Evolutionary conservation across 2,797 vertebrate genomes (phyloP), one percentile per base, ranked within the genome.

Genomic region (Novumbra hubbsi): DNA sequence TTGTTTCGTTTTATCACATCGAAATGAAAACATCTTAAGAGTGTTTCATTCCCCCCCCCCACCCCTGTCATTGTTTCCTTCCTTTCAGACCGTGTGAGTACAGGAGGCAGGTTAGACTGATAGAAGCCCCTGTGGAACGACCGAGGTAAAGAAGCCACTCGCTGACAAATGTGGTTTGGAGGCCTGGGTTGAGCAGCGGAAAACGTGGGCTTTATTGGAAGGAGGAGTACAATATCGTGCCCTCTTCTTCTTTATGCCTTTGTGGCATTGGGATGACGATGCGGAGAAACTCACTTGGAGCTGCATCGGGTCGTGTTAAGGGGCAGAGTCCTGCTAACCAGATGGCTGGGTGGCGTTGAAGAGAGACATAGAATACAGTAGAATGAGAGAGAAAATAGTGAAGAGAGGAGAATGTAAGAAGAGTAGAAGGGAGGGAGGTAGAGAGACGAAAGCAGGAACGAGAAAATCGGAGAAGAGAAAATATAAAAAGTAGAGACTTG

Each of bases 171-270:
- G 89, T 87, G 90, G 90, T 90, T 90, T 89, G 84, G 82, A 86
- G 89, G 89, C 76, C 68, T 80, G 87, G 88, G 88, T 86, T 89
- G 84, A 90, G 85, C 84, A 80, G 85, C 81, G 85, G 91, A 92
- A 89, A 92, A 88, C 90, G 88, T 81, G 86, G 84, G 86, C 91
- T 92, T 92, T 91, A 92, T 92, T 87, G 84, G 89, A 86, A 89
- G 85, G 87, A 83, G 76, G 89, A 91, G 91, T 84, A 85, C 84
- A 79, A 88, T 89, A 88, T 89, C 87, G 81, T 84, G 86, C 87
- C 57, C 75, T 85, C 88, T 92, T 86, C 82, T 81, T 86, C 83
- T 86, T 83, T 75, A 79, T 85, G 83, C 85, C 79, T 89, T 80
- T 87, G 82, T 86, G 83, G 86, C 77, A 78, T 83, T 88, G 82